Percentiles rank a stretch among this genome's conserved stretches.
phyloP scores from a whole-genome alignment of 2,888 invertebrate genomes.

The Drosophila paranaensis region DNA sequence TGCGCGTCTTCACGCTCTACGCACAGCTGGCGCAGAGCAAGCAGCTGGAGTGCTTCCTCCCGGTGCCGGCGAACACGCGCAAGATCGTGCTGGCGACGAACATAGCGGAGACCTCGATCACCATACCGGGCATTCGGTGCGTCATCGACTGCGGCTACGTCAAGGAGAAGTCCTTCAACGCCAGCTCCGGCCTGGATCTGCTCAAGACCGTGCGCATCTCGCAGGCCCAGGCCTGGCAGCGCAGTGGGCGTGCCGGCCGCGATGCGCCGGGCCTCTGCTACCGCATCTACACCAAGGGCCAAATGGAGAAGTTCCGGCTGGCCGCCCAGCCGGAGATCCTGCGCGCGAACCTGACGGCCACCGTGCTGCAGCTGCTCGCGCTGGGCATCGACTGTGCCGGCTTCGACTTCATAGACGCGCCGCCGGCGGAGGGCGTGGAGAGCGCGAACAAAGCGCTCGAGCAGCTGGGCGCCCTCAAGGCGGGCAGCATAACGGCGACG shows the following conservation, averaged over 20 bases:
- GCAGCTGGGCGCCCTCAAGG: conserved; percentile 90
- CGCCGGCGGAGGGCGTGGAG: conserved; percentile 89
- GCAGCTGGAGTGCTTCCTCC: conserved; percentile 94
- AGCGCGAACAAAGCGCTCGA: conserved; percentile 86
- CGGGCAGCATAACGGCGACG: conserved; percentile 89
- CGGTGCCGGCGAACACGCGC: conserved; percentile 89
- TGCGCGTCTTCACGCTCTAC: conserved; percentile 94
- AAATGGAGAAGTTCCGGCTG: conserved; percentile 89
- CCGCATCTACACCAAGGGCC: conserved; percentile 92
- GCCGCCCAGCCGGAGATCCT: conserved; percentile 95
- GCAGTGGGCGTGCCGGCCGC: conserved; percentile 96
- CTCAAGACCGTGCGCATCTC: conserved; percentile 93
- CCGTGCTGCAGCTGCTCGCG: conserved; percentile 91
- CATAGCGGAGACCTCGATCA: conserved; percentile 98
- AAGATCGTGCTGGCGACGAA: conserved; percentile 98
- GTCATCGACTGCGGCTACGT: conserved; percentile 97
- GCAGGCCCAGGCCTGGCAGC: conserved; percentile 96
- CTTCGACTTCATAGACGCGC: conserved; percentile 96
- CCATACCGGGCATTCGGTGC: conserved; percentile 95
- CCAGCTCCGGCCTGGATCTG: conserved; percentile 92
- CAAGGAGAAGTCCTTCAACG: conserved; percentile 94
- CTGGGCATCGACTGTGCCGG: conserved; percentile 92
- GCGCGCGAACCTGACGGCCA: conserved; percentile 87
- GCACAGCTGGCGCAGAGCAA: conserved; percentile 94
- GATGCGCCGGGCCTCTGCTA: conserved; percentile 94